Evolutionary conservation across 2,797 vertebrate species (phyloP).

Genomic region (Rhinoraja longicauda): DNA sequence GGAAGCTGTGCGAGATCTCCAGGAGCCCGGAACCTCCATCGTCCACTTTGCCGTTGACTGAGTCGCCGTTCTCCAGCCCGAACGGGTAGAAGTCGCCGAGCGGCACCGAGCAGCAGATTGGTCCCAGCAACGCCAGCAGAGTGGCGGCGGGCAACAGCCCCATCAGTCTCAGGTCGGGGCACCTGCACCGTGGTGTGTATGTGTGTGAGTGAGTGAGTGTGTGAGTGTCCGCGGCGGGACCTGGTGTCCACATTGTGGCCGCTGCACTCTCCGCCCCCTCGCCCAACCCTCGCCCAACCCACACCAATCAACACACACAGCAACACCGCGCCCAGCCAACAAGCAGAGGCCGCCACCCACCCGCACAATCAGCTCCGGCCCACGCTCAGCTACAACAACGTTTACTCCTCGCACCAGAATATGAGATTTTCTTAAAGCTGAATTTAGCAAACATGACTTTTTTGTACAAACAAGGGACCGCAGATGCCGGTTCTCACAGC

Average conservation of each 20-base stretch:
- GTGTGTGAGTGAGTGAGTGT: not conserved
- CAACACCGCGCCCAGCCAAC: not conserved
- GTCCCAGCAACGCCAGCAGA: conserved; percentile 35
- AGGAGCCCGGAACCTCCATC: conserved; percentile 88
- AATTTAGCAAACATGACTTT: not conserved
- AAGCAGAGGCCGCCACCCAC: not conserved
- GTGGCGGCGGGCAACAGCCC: conserved; percentile 40
- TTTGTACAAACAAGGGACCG: too few relatives aligned
- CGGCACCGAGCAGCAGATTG: conserved; percentile 65
- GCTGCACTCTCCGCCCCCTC: not conserved
- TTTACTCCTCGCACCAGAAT: not conserved
- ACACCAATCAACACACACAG: not conserved
- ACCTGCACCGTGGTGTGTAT: not conserved
- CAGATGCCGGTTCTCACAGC: too few relatives aligned
- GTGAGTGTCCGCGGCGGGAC: not conserved
- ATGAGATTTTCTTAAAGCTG: conserved; percentile 17
- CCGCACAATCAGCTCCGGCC: not conserved
- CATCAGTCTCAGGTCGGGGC: conserved; percentile 45
- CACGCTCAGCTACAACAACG: not conserved
- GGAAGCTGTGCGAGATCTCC: conserved; percentile 77
- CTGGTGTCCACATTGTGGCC: not conserved
- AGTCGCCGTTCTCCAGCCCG: conserved; percentile 70
- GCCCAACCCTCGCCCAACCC: not conserved
- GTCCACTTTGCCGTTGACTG: conserved; percentile 78
- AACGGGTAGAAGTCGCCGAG: conserved; percentile 88